phyloP scores from a whole-genome alignment of 2,797 vertebrate species.

The Melanotaenia trifasciata region DNA sequence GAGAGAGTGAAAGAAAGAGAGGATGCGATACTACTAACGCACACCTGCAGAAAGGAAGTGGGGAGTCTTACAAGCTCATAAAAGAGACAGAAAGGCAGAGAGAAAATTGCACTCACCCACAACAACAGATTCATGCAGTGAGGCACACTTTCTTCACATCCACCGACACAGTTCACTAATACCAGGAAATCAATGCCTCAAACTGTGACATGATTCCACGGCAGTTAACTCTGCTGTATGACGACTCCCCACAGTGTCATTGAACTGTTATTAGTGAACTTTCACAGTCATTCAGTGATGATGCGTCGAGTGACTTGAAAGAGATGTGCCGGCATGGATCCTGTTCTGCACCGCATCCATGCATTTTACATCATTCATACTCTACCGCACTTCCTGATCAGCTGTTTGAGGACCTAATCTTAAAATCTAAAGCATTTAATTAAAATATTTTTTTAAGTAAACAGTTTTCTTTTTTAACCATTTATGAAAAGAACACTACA shows the following conservation, averaged over 20 bases:
- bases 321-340: conserved; percentile 75
- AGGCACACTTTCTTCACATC: conserved; percentile 64
- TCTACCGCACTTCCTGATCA: conserved; percentile 38
- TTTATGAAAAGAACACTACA: not conserved
- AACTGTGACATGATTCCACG: conserved; percentile 26
- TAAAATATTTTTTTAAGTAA: conserved; percentile 28
- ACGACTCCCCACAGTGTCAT: conserved; percentile 27
- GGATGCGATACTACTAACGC: conserved; percentile 83
- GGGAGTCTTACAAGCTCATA: conserved; percentile 40
- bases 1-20: conserved; percentile 73
- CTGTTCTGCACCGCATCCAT: conserved; percentile 64
- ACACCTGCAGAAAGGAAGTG: conserved; percentile 76
- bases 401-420: conserved; percentile 26
- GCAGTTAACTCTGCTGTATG: conserved; percentile 22
- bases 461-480: conserved; percentile 12
- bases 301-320: conserved; percentile 52
- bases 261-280: conserved; percentile 64
- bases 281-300: not conserved
- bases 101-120: conserved; percentile 62
- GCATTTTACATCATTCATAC: conserved; percentile 72
- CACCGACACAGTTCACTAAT: conserved; percentile 68
- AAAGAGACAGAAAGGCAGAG: conserved; percentile 49
- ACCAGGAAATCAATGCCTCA: conserved; percentile 57
- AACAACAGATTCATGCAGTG: conserved; percentile 76
- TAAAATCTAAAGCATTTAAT: conserved; percentile 5